Percentiles rank a stretch among this genome's conserved stretches.
Evolutionary conservation across 2,888 invertebrate species (phyloP).

Genomic region (Trichacis sp.): DNA sequence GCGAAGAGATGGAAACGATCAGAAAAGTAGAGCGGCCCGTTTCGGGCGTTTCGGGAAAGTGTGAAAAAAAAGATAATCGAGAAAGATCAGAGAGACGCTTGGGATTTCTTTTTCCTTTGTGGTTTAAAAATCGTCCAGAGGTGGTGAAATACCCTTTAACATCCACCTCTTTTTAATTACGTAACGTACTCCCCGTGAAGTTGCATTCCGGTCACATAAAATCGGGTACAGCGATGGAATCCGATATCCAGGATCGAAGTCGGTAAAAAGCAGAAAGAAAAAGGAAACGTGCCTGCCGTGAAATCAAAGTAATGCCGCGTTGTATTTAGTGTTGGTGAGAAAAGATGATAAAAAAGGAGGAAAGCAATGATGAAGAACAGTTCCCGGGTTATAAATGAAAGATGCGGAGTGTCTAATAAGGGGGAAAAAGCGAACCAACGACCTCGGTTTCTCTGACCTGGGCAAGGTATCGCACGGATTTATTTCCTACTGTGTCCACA

Average conservation of each 20-base stretch:
- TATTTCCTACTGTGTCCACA: conserved; percentile 7
- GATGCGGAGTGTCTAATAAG: neutral
- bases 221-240: neutral
- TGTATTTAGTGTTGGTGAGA: no score
- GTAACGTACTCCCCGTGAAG: neutral
- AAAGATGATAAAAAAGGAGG: no score
- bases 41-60: conserved; percentile 29
- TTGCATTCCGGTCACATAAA: neutral
- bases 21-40: conserved; percentile 21
- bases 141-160: conserved; percentile 9
- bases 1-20: conserved; percentile 6
- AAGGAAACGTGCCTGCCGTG: neutral
- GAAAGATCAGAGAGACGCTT: no score
- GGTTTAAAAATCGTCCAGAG: conserved; percentile 16
- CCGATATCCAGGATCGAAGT: no score
- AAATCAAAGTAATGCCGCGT: neutral
- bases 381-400: neutral
- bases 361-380: neutral
- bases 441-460: conserved; percentile 2
- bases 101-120: conserved; percentile 23
- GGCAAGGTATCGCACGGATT: conserved; percentile 2
- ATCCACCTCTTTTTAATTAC: no score
- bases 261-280: neutral
- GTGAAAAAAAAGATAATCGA: conserved; percentile 24
- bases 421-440: neutral